Base-by-base conservation (phyloP, 2,888 invertebrate species). In the Drosophila subsilvestris region DNA sequence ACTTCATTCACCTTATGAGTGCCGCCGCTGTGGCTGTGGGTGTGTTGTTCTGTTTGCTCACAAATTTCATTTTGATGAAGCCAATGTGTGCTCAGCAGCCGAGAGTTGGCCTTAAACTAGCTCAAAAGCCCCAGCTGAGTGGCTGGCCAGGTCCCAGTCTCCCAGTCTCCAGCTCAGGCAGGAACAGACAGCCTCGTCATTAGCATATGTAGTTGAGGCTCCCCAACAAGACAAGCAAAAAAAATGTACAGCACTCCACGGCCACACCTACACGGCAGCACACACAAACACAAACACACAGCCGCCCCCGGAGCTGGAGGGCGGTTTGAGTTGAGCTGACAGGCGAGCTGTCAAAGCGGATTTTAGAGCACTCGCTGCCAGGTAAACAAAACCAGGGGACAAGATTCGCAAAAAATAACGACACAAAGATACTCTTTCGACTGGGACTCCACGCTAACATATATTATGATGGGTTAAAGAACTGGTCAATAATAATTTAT, bases 291-390 rank as follows among this genome's bases (percentile, higher is more conserved):
- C 9, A 45, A 5, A 12, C 18, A 18, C 45, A 51, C 45, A 17
- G 25, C 48, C 63, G 48, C 25, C 17, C 17, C 22, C n/a, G 44
- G 54, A n/a, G 14, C 14, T 22, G 22, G 51, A 37, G 37, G 60
- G 47, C 18, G 55, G 76, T 69, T 73, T 62, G 85, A 76, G 73
- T 69, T 79, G 72, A 82, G 78, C 80, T 80, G 83, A 85, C 85
- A 85, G 74, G 69, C 79, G 81, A 84, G 83, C 83, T 84, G 85
- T 84, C 83, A 85, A 84, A 84, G 85, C 85, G 85, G 83, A 85
- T 85, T 85, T 84, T 79, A 75, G 80, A 83, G 79, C 79, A 82
- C 83, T 83, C 78, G 78, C 72, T 80, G 80, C 75, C 72, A 66
- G 80, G 77, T 80, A 83, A 83, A 85, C 83, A 80, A 85, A 78